phyloP scores from a whole-genome alignment of 2,113 vertebrate genomes.

The Menura novaehollandiae region DNA sequence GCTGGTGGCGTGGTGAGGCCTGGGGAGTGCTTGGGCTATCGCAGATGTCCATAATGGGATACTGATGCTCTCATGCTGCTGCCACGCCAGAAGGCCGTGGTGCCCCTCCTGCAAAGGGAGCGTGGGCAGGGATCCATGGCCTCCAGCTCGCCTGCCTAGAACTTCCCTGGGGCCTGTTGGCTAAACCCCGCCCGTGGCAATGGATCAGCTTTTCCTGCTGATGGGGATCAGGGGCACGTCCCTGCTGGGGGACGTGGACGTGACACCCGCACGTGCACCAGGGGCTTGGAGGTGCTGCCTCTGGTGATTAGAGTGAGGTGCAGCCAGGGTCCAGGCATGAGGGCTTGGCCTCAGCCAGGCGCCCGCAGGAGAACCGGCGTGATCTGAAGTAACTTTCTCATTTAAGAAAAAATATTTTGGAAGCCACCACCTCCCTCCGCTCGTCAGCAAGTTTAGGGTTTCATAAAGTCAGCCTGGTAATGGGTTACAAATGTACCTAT shows the following conservation, averaged over 20 bases:
- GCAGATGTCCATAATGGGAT: not conserved
- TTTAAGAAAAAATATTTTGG: constrained; percentile 38
- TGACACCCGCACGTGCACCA: not conserved
- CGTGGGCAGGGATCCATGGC: not conserved
- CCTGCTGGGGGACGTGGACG: not conserved
- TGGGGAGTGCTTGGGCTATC: not conserved
- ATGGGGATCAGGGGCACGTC: not conserved
- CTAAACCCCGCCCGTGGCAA: not conserved
- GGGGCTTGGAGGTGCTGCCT: not conserved
- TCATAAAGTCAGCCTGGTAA: constrained; percentile 57
- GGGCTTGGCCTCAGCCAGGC: not conserved
- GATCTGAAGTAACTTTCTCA: constrained; percentile 6
- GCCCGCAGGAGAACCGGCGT: not conserved
- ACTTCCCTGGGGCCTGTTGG: not conserved
- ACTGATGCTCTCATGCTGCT: not conserved
- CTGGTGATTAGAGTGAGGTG: not conserved
- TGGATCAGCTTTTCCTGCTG: not conserved
- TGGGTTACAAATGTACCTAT: constrained; percentile 67
- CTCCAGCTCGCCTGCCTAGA: not conserved
- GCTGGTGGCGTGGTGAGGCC: not conserved
- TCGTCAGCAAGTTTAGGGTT: constrained; percentile 49
- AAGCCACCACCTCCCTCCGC: not conserved
- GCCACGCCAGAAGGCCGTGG: accelerated
- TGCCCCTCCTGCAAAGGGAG: not conserved
- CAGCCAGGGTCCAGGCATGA: not conserved